phyloP scores from a whole-genome alignment of 2,797 vertebrate species.

The Geotrypetes seraphini region DNA sequence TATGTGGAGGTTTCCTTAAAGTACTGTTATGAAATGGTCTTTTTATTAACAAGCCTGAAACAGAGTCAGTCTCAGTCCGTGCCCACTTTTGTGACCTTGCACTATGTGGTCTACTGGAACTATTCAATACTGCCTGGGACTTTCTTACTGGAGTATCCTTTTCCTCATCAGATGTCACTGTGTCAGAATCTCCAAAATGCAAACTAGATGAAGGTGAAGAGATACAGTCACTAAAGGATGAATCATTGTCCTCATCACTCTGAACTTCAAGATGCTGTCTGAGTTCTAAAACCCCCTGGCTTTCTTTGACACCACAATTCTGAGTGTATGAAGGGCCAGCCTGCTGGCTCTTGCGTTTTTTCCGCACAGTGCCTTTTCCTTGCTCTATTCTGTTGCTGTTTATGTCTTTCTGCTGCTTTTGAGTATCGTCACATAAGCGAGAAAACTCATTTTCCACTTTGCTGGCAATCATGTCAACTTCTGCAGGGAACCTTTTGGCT shows the following conservation, averaged over 20 bases:
- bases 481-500: slow-evolving; percentile 76
- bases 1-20: slow-evolving; percentile 62
- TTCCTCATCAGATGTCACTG: slow-evolving; percentile 93
- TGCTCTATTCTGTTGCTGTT: slow-evolving; percentile 69
- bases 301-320: slow-evolving; percentile 77
- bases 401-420: slow-evolving; percentile 71
- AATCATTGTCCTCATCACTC: slow-evolving; percentile 87
- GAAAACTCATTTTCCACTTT: slow-evolving; percentile 88
- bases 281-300: slow-evolving; percentile 53
- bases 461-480: slow-evolving; percentile 85
- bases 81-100: slow-evolving; percentile 84
- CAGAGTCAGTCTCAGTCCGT: slow-evolving; percentile 77
- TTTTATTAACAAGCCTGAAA: slow-evolving; percentile 73
- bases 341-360: slow-evolving; percentile 94
- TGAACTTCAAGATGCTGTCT: slow-evolving; percentile 67
- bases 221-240: slow-evolving; percentile 91
- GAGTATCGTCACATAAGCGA: slow-evolving; percentile 77
- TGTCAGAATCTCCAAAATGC: slow-evolving; percentile 92
- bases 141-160: slow-evolving; percentile 50
- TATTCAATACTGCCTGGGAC: slow-evolving; percentile 48
- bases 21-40: slow-evolving; percentile 69
- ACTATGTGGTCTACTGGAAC: slow-evolving; percentile 65
- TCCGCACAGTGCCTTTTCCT: slow-evolving; percentile 74
- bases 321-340: slow-evolving; percentile 82
- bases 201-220: slow-evolving; percentile 94